Conservation (phyloP, 2,797 vertebrate genomes). For the Lateolabrax maculatus region DNA sequence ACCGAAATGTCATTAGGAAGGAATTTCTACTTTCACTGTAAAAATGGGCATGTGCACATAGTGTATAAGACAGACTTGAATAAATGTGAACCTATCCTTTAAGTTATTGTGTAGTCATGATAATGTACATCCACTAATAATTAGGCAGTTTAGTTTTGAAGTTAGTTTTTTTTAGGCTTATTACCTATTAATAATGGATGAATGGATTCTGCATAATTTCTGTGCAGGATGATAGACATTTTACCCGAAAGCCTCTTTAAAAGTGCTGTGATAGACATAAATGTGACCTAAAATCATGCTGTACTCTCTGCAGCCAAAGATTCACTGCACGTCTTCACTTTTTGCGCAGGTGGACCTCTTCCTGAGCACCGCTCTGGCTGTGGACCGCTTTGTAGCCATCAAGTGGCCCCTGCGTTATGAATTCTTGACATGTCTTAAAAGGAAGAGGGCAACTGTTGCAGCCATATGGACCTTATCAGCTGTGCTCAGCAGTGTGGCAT, state of each 20-base stretch:
- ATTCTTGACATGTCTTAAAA: constrained; percentile 30
- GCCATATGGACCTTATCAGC: constrained; percentile 36
- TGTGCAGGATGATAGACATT: not conserved
- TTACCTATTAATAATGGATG: not conserved
- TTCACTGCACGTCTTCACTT: not conserved
- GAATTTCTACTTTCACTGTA: too few species aligned
- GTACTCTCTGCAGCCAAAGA: not conserved
- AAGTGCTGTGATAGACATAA: not conserved
- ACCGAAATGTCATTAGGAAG: too few species aligned
- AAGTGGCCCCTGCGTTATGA: constrained; percentile 65
- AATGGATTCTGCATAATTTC: not conserved
- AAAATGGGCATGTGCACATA: too few species aligned
- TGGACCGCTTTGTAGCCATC: constrained; percentile 60
- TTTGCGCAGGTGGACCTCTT: constrained; percentile 53
- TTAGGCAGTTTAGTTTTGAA: not conserved
- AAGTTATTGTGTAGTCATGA: too few species aligned
- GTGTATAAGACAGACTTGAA: too few species aligned
- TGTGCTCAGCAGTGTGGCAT: constrained; percentile 20
- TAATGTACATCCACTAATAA: not conserved
- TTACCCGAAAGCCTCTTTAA: not conserved
- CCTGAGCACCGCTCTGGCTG: constrained; percentile 54
- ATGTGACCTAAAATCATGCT: not conserved
- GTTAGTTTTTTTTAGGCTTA: too few species aligned
- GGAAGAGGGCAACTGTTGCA: constrained; percentile 24
- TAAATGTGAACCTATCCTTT: too few species aligned